Conservation (phyloP, 2,113 vertebrate genomes). For the Climacteris rufus region DNA sequence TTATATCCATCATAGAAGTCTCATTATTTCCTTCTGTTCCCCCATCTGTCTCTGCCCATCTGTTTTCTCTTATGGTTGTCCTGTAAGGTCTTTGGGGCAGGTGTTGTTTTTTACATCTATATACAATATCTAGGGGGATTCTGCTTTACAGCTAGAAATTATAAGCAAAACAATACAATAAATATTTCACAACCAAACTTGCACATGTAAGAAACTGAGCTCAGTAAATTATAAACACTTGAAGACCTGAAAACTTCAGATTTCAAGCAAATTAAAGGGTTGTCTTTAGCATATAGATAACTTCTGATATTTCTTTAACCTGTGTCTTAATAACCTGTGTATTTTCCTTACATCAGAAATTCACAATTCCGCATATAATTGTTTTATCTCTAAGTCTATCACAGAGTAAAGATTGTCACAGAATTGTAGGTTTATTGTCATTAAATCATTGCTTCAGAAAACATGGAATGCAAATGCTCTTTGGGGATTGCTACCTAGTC, state of each 20-base stretch:
- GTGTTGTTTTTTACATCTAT: background rate
- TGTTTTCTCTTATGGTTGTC: background rate
- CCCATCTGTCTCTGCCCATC: constrained; percentile 48
- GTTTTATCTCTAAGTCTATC: background rate
- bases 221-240: background rate
- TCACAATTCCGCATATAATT: background rate
- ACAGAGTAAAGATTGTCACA: background rate
- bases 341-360: background rate
- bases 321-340: background rate
- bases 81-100: background rate
- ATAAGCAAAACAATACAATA: background rate
- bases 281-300: background rate
- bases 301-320: background rate
- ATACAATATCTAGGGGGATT: background rate
- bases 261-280: background rate
- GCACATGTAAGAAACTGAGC: background rate
- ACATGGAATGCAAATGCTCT: background rate
- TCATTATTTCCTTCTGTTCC: constrained; percentile 33
- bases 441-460: background rate
- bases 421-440: background rate
- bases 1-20: background rate
- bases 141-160: background rate
- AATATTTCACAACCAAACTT: background rate
- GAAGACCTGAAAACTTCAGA: background rate
- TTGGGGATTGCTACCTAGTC: background rate